Base-by-base conservation (phyloP, 2,888 invertebrate genomes). In the Phortica okadai region DNA sequence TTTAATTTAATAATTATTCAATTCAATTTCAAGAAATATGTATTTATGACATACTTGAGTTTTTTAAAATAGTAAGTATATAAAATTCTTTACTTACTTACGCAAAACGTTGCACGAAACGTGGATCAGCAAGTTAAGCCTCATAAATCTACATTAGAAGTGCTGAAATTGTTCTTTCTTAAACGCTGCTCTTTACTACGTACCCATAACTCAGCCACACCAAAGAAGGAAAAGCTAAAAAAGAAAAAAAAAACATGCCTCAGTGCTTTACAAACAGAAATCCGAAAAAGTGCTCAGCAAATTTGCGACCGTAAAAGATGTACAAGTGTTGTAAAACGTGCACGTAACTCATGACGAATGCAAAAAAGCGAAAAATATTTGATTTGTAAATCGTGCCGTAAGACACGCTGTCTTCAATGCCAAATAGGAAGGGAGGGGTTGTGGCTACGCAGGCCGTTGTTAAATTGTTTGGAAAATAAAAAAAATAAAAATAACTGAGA, bases 361-460 rank as follows among this genome's bases (percentile, higher is more conserved):
- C 50, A 50, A 50, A 50, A 45, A 2, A 14, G 50, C 62, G 16
- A 16, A 56, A 62, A 62, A 66, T 66, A 42, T 33, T 42, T 66
- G 66, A 66, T 66, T 66, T 66, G 66, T 5, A 66, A 66, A 66
- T 42, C 66, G 66, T 66, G 66, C 33, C 14, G 41, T 11, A 42
- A 14, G 8, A 50, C 50, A 50, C 14, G 8, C 10, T 11, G 50
- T 6, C 50, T 8, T 33, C 1, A 33, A 33, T 50, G 14, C 14
- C 50, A 50, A 50, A 50, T 50, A 2, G 50, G 14, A 3, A 3
- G 4, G 1, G 14, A 6, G 50, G 4, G 33, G 0, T 50, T 2
- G 50, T 14, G 2, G 50, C 50, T 14, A 6, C 50, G 8, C 6
- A 50, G 8, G 8, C 7, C 50, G 14, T 50, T 11, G 14, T 50